Evolutionary conservation across 2,113 vertebrate genomes (phyloP).

Genomic region (Megaptera novaeangliae): DNA sequence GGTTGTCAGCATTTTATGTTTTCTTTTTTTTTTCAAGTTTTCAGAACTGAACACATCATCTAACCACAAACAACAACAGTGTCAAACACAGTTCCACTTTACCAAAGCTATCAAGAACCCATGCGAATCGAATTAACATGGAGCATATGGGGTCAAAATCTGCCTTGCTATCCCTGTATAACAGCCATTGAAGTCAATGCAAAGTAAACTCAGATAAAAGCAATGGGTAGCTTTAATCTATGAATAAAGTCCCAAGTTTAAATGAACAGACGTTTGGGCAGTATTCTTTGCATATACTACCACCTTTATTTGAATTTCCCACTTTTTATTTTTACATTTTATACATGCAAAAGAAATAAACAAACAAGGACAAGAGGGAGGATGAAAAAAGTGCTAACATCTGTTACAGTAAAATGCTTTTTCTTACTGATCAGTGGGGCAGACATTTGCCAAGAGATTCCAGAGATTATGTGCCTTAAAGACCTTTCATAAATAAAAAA

Average conservation of each 20-base stretch:
- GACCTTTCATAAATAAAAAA: neutral
- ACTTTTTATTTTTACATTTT: neutral
- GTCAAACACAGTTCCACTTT: neutral
- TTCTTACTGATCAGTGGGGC: neutral
- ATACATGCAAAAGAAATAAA: neutral
- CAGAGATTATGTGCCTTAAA: neutral
- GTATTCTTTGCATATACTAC: neutral
- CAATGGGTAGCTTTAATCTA: neutral
- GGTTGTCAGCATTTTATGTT: neutral
- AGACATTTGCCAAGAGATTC: neutral
- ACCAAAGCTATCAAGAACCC: neutral
- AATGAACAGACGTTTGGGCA: neutral
- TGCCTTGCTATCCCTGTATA: neutral
- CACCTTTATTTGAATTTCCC: neutral
- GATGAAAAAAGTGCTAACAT: neutral
- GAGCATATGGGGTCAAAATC: neutral
- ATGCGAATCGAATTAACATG: neutral
- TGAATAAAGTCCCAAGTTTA: neutral
- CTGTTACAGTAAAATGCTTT: neutral
- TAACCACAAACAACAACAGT: constrained; percentile 11
- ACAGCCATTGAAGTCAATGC: neutral
- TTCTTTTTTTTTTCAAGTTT: neutral
- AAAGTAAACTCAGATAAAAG: neutral
- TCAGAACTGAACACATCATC: neutral
- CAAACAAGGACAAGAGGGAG: neutral